phyloP scores from a whole-genome alignment of 2,797 vertebrate genomes.

The Diplodus puntazzo region DNA sequence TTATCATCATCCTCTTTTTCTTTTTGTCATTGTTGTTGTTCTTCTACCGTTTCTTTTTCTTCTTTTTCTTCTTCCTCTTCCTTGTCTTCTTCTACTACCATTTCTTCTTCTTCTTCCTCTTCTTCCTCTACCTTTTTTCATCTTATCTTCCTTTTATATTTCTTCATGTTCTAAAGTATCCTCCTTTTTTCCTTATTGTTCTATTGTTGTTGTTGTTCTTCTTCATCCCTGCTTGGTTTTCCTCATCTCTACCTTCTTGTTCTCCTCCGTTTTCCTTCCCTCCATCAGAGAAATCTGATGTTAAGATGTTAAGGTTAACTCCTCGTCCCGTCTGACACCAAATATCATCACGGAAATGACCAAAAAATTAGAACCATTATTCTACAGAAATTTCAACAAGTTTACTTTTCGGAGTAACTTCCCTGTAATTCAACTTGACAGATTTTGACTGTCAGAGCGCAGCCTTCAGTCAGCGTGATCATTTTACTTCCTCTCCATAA shows the following conservation, averaged over 20 bases:
- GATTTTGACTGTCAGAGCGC: slow-evolving; percentile 29
- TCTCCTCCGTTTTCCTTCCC: too few relatives aligned
- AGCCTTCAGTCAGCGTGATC: slow-evolving; percentile 42
- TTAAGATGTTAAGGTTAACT: neutral
- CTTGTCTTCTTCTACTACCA: neutral
- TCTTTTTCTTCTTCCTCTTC: neutral
- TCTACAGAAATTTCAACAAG: neutral
- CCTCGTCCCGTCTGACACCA: neutral
- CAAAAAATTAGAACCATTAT: neutral
- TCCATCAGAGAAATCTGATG: too few relatives aligned
- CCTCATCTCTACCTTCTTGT: too few relatives aligned
- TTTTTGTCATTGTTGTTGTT: too few relatives aligned
- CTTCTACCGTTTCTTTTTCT: neutral
- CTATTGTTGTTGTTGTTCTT: too few relatives aligned
- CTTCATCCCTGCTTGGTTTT: neutral
- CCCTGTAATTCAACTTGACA: slow-evolving; percentile 18
- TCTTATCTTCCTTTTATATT: too few relatives aligned
- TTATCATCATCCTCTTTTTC: too few relatives aligned
- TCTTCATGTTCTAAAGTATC: too few relatives aligned
- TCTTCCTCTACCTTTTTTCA: neutral
- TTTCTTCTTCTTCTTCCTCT: neutral
- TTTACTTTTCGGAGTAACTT: slow-evolving; percentile 17
- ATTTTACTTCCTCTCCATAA: slow-evolving; percentile 38
- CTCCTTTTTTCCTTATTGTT: too few relatives aligned
- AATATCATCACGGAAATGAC: slow-evolving; percentile 3